Evolutionary conservation across 2,888 invertebrate species (phyloP).

Genomic region (Conistra vaccinii): DNA sequence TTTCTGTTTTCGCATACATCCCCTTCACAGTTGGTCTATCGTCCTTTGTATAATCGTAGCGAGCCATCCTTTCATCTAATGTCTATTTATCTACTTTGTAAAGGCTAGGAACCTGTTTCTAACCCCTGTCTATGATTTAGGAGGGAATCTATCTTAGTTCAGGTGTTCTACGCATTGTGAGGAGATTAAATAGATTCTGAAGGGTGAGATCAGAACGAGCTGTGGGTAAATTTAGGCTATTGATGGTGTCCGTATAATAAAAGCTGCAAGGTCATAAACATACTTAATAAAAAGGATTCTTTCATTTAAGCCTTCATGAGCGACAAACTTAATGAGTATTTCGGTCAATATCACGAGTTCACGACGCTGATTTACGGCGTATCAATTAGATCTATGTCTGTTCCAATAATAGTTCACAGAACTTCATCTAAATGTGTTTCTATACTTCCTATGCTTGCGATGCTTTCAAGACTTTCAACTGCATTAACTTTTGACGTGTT

Average conservation of each 20-base stretch:
- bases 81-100: conserved; percentile 82
- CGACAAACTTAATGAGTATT: conserved; percentile 10
- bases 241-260: not conserved
- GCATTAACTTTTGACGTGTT: conserved; percentile 2
- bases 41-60: conserved; percentile 75
- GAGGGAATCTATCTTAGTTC: conserved; percentile 72
- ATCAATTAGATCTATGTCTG: conserved; percentile 34
- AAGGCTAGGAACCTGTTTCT: conserved; percentile 84
- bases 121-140: conserved; percentile 68
- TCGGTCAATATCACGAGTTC: conserved; percentile 36
- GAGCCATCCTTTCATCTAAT: conserved; percentile 76
- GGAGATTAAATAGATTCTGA: conserved; percentile 55
- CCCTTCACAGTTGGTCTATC: conserved; percentile 72
- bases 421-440: conserved; percentile 8
- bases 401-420: conserved; percentile 5
- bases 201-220: conserved; percentile 48
- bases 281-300: not conserved
- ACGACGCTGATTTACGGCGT: conserved; percentile 17
- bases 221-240: conserved; percentile 34
- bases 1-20: conserved; percentile 76
- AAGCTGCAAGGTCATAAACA: conserved; percentile 9
- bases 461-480: conserved; percentile 3
- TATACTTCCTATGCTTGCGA: not conserved
- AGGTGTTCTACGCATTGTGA: conserved; percentile 72
- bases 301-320: not conserved